Percentiles rank a stretch among this genome's conserved stretches.
These are phyloP conservation scores for Mustela lutreola DNA, from an alignment of 2,113 vertebrate genomes.

Conservation along the genomic window DNA sequence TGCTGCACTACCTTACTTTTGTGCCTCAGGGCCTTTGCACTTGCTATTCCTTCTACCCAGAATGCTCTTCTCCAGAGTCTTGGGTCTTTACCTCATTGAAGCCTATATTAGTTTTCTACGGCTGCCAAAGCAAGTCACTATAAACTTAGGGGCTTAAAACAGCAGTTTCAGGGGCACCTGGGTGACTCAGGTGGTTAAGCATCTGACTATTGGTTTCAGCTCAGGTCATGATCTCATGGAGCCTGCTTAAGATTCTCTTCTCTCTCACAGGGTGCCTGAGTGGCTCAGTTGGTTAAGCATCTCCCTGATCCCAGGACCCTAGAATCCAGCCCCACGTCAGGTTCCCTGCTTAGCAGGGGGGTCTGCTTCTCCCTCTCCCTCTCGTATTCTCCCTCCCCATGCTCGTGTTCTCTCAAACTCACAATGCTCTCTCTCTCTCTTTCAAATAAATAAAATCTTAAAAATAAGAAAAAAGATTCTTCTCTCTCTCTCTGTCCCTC, in stretches of 20 bases:
- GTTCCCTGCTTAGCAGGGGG: background rate
- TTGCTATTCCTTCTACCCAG: background rate
- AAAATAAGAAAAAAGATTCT: background rate
- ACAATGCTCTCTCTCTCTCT: background rate
- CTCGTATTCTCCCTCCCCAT: background rate
- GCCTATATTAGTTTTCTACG: background rate
- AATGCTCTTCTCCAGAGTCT: background rate
- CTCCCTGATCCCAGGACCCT: background rate
- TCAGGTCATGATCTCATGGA: background rate
- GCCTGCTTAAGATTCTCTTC: background rate
- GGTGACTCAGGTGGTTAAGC: background rate
- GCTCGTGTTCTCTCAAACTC: background rate
- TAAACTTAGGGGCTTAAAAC: background rate
- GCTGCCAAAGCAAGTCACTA: background rate
- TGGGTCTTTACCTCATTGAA: background rate
- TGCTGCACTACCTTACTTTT: background rate
- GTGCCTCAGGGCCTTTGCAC: background rate
- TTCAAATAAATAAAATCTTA: background rate
- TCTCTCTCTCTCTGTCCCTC: background rate
- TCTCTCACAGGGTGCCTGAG: background rate
- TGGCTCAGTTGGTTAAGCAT: background rate
- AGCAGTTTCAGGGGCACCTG: background rate
- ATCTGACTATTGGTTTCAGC: background rate
- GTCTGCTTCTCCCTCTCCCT: background rate
- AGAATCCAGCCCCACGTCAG: background rate